Conservation (phyloP, 2,888 invertebrate genomes). For the Desoria tigrina region DNA sequence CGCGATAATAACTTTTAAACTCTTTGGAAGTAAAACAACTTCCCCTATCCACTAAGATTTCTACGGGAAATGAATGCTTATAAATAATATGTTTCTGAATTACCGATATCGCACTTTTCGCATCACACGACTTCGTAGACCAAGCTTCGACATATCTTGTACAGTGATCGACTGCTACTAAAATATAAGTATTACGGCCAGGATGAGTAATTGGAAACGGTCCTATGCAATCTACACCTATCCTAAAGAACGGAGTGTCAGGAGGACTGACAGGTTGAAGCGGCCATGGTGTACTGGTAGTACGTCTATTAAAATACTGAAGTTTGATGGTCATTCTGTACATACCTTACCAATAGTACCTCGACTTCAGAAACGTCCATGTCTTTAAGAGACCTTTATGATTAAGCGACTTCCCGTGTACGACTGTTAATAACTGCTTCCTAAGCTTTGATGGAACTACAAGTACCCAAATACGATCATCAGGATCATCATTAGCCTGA, state of each 20-base stretch:
- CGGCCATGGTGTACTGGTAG: no score
- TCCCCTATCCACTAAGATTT: conserved; percentile 53
- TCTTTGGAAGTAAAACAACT: conserved; percentile 32
- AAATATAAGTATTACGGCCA: conserved; percentile 42
- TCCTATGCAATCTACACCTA: conserved; percentile 48
- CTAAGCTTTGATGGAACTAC: no score
- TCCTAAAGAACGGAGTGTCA: conserved; percentile 33
- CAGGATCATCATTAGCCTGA: no score
- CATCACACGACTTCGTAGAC: not conserved
- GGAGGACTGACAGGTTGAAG: no score
- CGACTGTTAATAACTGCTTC: no score
- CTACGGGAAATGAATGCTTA: conserved; percentile 45
- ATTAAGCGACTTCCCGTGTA: no score
- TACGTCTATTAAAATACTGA: no score
- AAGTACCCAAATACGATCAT: no score
- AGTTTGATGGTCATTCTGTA: no score
- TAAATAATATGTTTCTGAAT: conserved; percentile 44
- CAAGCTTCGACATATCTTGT: conserved; percentile 46
- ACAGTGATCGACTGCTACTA: conserved; percentile 31
- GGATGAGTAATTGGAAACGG: conserved; percentile 37
- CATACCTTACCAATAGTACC: no score
- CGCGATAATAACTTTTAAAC: not conserved
- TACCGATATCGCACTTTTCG: conserved; percentile 32
- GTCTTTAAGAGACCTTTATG: no score
- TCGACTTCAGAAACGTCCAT: no score